Evolutionary conservation across 2,797 vertebrate species (phyloP).

Genomic region (Perodicticus potto): DNA sequence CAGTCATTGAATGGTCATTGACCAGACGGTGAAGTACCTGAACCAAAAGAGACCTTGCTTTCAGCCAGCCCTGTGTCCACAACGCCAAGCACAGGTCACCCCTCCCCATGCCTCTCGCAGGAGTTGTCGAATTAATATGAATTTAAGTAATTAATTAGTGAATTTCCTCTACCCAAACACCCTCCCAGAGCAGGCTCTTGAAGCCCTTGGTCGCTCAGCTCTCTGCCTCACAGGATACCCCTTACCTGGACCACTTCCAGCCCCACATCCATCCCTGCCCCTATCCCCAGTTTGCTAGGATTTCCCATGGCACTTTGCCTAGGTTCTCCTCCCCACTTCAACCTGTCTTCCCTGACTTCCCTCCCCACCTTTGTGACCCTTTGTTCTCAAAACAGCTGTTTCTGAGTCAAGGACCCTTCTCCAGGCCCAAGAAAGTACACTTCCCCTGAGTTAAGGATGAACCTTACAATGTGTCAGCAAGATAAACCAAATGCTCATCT

Average conservation of each 20-base stretch:
- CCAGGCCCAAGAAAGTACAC: neutral
- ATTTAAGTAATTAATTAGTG: constrained; percentile 59
- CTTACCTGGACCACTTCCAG: constrained; percentile 1
- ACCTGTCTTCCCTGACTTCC: constrained; percentile 57
- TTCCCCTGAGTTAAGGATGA: neutral
- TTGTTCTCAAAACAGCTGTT: constrained; percentile 74
- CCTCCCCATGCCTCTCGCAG: neutral
- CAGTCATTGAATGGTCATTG: neutral
- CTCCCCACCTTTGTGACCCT: constrained; percentile 55
- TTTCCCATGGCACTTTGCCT: constrained; percentile 74
- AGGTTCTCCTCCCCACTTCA: neutral
- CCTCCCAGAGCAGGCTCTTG: neutral
- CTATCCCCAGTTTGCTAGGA: constrained; percentile 3
- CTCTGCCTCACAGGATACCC: neutral
- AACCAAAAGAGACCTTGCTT: neutral
- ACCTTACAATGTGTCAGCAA: neutral
- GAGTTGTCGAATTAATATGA: constrained; percentile 7
- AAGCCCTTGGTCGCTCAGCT: neutral
- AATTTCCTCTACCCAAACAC: constrained; percentile 10
- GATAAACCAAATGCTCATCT: neutral
- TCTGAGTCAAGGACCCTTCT: constrained; percentile 65
- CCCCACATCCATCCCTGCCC: neutral
- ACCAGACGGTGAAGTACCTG: constrained; percentile 3
- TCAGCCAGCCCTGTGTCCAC: neutral
- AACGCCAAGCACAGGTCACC: constrained; percentile 16